Evolutionary conservation across 2,888 invertebrate genomes (phyloP), one percentile per base, ranked within the genome.

Genomic region (Crocallis elinguaria): DNA sequence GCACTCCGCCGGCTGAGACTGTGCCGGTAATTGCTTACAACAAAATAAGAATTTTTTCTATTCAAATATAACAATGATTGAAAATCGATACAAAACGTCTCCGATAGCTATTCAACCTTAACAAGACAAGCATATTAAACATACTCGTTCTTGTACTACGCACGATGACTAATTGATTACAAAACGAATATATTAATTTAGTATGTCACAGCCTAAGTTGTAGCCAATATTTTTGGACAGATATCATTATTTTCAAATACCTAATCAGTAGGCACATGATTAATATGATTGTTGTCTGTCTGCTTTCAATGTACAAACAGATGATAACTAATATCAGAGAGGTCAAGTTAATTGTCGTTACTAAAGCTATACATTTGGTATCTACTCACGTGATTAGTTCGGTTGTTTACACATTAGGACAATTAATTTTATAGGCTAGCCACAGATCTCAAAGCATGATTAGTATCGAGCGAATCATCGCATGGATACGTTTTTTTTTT

Each of bases 391-490:
- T 25, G 25, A 25, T 25, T 7, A 9, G 7, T 9, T n/a, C 7
- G 25, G 14, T 27, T 39, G 17, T 11, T 12, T 6, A 36, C 11
- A 3, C 6, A 23, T 8, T 4, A 1, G 29, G 1, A 29, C 35
- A 35, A 11, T 7, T 11, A n/a, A 17, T 12, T 17, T 16, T 27
- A 29, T 8, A 12, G 7, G 13, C 44, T 51, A 44, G 44, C 41
- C 50, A 44, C 44, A 32, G 23, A 51, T 29, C 44, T 37, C 19
- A 33, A 33, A 33, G 60, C 60, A 57, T 53, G 57, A 72, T 74
- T 71, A 68, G 75, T 75, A 66, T 75, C 74, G 76, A 73, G 72
- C 73, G 73, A 69, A 67, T 63, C 75, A 73, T 77, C 73, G 81
- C 79, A 79, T 79, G 79, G 63, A 73, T 72, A 72, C 46, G 35